Percentiles rank a stretch among this genome's conserved stretches.
Evolutionary conservation across 2,888 invertebrate species (phyloP).

Genomic region (Hemithea aestivaria): DNA sequence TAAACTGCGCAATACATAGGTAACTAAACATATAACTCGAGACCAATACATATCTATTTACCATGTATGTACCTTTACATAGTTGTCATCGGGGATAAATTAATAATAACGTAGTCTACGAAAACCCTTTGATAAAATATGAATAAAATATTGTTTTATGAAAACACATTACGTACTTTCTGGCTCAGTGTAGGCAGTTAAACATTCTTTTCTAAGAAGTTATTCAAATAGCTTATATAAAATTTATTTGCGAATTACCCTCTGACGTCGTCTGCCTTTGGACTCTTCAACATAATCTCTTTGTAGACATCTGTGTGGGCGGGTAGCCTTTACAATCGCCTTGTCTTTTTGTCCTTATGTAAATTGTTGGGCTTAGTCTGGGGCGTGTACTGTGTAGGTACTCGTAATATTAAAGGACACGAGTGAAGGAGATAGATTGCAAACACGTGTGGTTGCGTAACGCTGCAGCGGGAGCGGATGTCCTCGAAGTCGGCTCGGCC

Average conservation of each 20-base stretch:
- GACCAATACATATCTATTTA: no score
- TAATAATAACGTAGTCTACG: no score
- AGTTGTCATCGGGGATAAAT: no score
- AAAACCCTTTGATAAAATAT: no score
- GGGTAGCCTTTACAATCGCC: conserved; percentile 9
- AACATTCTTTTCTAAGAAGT: conserved; percentile 4
- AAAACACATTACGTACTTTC: no score
- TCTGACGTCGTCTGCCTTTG: conserved; percentile 5
- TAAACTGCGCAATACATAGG: conserved; percentile 11
- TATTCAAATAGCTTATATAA: conserved; percentile 2
- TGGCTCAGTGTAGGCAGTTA: not conserved
- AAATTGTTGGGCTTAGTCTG: conserved; percentile 2
- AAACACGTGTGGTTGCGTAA: conserved; percentile 51
- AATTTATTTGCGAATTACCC: conserved; percentile 5
- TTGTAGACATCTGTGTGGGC: conserved; percentile 13
- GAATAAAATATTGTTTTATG: no score
- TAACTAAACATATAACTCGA: no score
- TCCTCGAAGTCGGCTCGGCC: conserved; percentile 64
- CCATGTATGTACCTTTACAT: no score
- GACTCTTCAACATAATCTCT: conserved; percentile 11
- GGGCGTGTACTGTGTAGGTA: not conserved
- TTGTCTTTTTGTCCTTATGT: conserved; percentile 5
- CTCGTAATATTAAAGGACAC: conserved; percentile 15
- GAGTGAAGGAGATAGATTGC: conserved; percentile 14
- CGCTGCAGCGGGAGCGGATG: conserved; percentile 52